phyloP scores from a whole-genome alignment of 2,113 vertebrate species.

The Phaethornis superciliosus region DNA sequence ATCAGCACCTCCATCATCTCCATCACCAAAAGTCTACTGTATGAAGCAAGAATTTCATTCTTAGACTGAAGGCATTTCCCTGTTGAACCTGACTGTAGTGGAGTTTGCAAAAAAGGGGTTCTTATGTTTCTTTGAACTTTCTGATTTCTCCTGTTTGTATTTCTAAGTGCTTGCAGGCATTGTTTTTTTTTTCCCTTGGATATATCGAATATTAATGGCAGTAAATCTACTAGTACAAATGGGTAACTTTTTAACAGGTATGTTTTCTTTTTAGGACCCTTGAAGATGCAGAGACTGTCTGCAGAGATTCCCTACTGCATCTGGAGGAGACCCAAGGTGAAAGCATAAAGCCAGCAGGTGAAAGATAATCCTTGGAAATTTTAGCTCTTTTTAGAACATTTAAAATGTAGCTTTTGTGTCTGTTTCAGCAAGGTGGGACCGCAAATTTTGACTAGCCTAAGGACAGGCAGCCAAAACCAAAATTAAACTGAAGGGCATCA shows the following conservation, averaged over 20 bases:
- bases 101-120: neutral
- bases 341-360: neutral
- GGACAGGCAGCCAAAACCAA: neutral
- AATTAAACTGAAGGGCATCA: neutral
- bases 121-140: neutral
- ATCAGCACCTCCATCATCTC: neutral
- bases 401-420: neutral
- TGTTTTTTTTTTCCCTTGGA: neutral
- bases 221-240: neutral
- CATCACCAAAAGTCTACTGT: neutral
- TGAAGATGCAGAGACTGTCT: neutral
- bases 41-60: neutral
- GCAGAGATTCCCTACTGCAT: neutral
- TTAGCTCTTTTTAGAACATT: neutral
- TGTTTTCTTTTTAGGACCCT: conserved; percentile 12
- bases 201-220: neutral
- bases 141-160: neutral
- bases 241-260: neutral
- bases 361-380: neutral
- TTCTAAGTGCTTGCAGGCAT: neutral
- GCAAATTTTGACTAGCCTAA: neutral
- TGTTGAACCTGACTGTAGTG: neutral
- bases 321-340: neutral
- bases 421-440: neutral
- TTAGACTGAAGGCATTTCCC: neutral